Percentiles rank a stretch among this genome's conserved stretches.
These are phyloP conservation scores for Dolichoris vasculosae DNA, from an alignment of 1,140 invertebrate species.

Conservation along the genomic window DNA sequence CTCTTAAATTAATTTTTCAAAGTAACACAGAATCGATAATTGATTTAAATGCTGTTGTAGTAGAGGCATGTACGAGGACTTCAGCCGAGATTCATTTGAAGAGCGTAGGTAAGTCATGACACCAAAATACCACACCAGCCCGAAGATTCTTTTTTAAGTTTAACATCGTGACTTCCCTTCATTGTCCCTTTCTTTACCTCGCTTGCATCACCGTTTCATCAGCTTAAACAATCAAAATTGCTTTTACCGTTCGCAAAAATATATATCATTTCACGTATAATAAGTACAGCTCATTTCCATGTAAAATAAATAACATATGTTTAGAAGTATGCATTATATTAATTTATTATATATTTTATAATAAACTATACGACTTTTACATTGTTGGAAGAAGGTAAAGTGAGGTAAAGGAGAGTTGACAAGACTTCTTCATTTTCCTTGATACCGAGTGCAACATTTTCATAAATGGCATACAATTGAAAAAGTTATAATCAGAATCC, in stretches of 20 bases:
- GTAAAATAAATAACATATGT: slow-evolving; percentile 39
- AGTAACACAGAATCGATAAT: slow-evolving; percentile 67
- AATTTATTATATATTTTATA: slow-evolving; percentile 26
- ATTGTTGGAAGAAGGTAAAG: slow-evolving; percentile 14
- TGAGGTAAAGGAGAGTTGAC: slow-evolving; percentile 48
- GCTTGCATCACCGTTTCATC: slow-evolving; percentile 48
- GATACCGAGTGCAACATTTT: slow-evolving; percentile 18
- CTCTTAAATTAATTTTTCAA: slow-evolving; percentile 32
- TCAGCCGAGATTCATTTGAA: slow-evolving; percentile 88
- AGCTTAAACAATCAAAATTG: slow-evolving; percentile 31
- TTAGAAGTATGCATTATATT: slow-evolving; percentile 19
- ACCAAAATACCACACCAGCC: slow-evolving; percentile 58
- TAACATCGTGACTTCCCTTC: slow-evolving; percentile 30
- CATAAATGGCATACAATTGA: background rate
- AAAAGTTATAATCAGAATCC: background rate
- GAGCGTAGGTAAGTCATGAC: slow-evolving; percentile 82
- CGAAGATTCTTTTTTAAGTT: slow-evolving; percentile 58
- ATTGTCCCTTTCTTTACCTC: slow-evolving; percentile 53
- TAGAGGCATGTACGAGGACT: slow-evolving; percentile 87
- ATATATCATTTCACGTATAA: slow-evolving; percentile 44
- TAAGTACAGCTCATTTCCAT: slow-evolving; percentile 35
- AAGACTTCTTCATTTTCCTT: slow-evolving; percentile 33
- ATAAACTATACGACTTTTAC: slow-evolving; percentile 1
- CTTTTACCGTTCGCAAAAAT: slow-evolving; percentile 40
- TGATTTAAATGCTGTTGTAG: slow-evolving; percentile 72